Evolutionary conservation across 2,888 invertebrate genomes (phyloP).

Genomic region (Apodemia hepburni): DNA sequence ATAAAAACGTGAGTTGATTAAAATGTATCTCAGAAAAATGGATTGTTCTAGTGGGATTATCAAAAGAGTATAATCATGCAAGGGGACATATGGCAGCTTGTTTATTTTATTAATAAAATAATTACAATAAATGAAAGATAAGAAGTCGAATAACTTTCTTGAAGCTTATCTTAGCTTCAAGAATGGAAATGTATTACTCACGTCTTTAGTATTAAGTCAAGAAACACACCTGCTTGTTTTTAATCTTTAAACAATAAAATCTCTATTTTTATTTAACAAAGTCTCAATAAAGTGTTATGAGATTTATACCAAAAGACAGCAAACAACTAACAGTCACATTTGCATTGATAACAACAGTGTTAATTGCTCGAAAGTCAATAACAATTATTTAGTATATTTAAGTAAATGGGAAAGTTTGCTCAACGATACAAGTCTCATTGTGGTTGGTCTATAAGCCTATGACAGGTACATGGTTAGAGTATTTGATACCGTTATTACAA

Average conservation of each 20-base stretch:
- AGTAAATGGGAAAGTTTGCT: conserved; percentile 8
- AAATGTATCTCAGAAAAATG: too few relatives aligned
- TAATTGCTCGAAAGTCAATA: conserved; percentile 3
- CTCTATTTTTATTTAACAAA: background rate
- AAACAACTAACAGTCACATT: conserved; percentile 2
- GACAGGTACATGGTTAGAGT: conserved; percentile 27
- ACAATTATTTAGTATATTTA: conserved; percentile 5
- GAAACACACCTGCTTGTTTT: background rate
- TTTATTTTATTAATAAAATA: too few relatives aligned
- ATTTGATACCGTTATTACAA: conserved; percentile 29
- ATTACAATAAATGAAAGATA: too few relatives aligned
- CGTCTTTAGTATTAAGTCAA: background rate
- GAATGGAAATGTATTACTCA: too few relatives aligned
- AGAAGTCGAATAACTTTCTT: too few relatives aligned
- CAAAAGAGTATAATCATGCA: too few relatives aligned
- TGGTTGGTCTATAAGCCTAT: conserved; percentile 28
- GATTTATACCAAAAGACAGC: background rate
- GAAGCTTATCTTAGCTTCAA: too few relatives aligned
- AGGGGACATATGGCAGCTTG: too few relatives aligned
- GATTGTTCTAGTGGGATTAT: too few relatives aligned
- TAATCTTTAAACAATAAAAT: background rate
- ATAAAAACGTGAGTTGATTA: too few relatives aligned
- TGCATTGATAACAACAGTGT: conserved; percentile 3
- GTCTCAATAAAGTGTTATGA: background rate
- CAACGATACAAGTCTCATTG: conserved; percentile 19